These are phyloP conservation scores for Sipha maydis DNA, from an alignment of 2,888 invertebrate genomes.

Conservation along the genomic window DNA sequence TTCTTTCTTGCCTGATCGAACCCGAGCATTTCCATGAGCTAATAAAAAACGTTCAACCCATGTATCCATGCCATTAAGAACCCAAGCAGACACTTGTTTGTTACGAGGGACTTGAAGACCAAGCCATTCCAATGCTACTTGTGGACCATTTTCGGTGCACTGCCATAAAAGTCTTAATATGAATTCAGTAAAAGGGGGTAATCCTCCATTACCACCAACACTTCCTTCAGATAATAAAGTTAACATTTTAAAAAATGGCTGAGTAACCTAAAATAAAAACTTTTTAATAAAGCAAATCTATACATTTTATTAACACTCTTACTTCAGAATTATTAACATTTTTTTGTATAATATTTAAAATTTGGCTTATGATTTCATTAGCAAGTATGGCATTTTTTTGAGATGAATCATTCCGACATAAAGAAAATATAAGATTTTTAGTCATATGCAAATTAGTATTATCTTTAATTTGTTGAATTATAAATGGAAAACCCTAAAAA, in stretches of 20 bases:
- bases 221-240: conserved; percentile 83
- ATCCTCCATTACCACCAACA: conserved; percentile 76
- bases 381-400: conserved; percentile 88
- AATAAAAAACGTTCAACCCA: conserved; percentile 92
- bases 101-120: conserved; percentile 85
- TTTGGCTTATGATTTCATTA: conserved; percentile 87
- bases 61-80: conserved; percentile 87
- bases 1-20: conserved; percentile 75
- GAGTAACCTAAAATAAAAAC: conserved; percentile 74
- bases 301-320: conserved; percentile 65
- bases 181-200: conserved; percentile 91
- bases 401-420: conserved; percentile 73
- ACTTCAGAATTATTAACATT: conserved; percentile 79
- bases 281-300: neutral
- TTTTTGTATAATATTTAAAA: conserved; percentile 89
- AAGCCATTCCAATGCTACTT: conserved; percentile 92
- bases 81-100: conserved; percentile 90
- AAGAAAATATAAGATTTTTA: conserved; percentile 87
- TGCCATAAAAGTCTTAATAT: conserved; percentile 90
- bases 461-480: conserved; percentile 94
- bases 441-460: conserved; percentile 92
- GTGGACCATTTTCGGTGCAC: conserved; percentile 88
- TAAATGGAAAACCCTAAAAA: conserved; percentile 86
- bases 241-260: conserved; percentile 91
- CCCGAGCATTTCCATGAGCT: conserved; percentile 85